Evolutionary conservation across 2,888 invertebrate species (phyloP).

Genomic region (Lasioglossum villosulum): DNA sequence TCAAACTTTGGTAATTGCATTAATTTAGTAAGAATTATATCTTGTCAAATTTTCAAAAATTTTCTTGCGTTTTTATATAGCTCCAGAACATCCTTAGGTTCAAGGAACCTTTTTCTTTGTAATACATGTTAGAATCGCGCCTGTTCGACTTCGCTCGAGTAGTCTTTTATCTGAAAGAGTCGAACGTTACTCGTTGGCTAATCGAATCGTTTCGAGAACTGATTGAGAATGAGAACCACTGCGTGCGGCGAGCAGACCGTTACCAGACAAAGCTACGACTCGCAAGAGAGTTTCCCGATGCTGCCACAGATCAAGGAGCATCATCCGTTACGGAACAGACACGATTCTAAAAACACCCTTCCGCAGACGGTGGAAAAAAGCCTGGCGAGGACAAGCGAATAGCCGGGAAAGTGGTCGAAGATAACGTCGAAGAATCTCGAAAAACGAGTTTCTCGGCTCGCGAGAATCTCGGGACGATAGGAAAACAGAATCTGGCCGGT

Average conservation of each 20-base stretch:
- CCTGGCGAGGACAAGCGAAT: slow-evolving; percentile 10
- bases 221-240: slow-evolving; percentile 52
- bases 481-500: not conserved
- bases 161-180: not conserved
- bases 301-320: not conserved
- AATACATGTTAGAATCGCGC: not conserved
- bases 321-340: not conserved
- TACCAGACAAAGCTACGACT: slow-evolving; percentile 21
- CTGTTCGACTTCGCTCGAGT: not conserved
- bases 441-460: not conserved
- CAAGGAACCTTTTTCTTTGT: not conserved
- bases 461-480: not conserved
- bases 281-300: slow-evolving; percentile 17
- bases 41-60: no score
- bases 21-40: no score
- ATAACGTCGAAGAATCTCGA: slow-evolving; percentile 4
- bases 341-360: not conserved
- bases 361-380: not conserved
- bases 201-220: not conserved
- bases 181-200: not conserved
- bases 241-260: slow-evolving; percentile 31
- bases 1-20: no score
- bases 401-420: not conserved
- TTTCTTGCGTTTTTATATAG: no score
- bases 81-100: no score